Evolutionary conservation across 2,113 vertebrate species (phyloP), one percentile per base, ranked within the genome.

Genomic region (Gulo gulo): DNA sequence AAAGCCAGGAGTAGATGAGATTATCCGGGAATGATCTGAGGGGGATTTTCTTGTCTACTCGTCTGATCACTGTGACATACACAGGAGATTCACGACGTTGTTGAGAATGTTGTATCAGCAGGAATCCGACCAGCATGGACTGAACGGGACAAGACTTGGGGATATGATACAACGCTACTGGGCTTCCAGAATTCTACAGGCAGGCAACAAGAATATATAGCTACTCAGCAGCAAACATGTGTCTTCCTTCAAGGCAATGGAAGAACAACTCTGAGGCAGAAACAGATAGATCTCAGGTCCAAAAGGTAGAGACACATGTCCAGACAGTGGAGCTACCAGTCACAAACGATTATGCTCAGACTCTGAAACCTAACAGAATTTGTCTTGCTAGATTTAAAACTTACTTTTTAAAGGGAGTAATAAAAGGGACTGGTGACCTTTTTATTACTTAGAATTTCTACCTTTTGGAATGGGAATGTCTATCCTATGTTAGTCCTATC

Each of bases 401-500:
- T 63, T 88, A 7, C 16, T 73, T 82, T 55, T 55, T 55, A 55
- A 55, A 55, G 52, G 2, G 16, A 55, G 52, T 55, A 55, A 55
- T 55, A 55, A 55, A 52, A 55, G 52, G 52, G 52, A 55, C 1
- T 69, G 57, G 3, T 73, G 29, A 63, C 7, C 15, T 4, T 80
- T 83, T 24, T 6, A 79, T 15, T 55, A 36, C 13, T 34, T 79
- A 78, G 2, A 67, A 4, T 21, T 24, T 79, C 21, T 73, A 7
- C 15, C 36, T 61, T 84, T 15, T 63, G 52, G 26, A 74, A 59
- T 74, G 31, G 7, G 20, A 52, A 36, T 52, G 1, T 20, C 14
- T 79, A 23, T 4, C 0, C 1, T 13, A 29, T 23, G 10, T 18
- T 8, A 55, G 26, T 31, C 2, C 20, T 5, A 26, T 6, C 10